Conservation (phyloP, 2,113 vertebrate species). For the Oryzias javanicus region DNA sequence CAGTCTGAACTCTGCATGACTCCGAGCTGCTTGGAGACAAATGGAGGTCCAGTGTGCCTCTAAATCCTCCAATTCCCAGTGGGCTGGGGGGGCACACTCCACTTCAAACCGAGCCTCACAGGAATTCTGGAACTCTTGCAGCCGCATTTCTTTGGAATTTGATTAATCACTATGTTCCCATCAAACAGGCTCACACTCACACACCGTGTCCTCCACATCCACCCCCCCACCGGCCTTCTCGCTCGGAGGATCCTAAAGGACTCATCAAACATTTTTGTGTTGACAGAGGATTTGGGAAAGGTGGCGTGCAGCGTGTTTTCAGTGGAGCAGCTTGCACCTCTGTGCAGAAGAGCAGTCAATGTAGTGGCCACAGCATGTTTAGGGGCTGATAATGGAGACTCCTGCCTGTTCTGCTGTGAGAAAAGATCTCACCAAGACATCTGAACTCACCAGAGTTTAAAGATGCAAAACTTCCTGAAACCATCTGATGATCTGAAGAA, state of each 20-base stretch:
- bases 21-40: slow-evolving; percentile 86
- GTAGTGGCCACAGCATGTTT: slow-evolving; percentile 15
- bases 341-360: slow-evolving; percentile 27
- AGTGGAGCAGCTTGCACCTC: slow-evolving; percentile 29
- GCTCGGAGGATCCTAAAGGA: slow-evolving; percentile 78
- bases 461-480: too few relatives aligned
- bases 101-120: slow-evolving; percentile 63
- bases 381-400: slow-evolving; percentile 21
- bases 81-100: slow-evolving; percentile 71
- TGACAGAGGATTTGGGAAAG: slow-evolving; percentile 41
- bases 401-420: neutral
- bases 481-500: neutral
- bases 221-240: slow-evolving; percentile 13
- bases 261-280: slow-evolving; percentile 78
- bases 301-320: slow-evolving; percentile 63
- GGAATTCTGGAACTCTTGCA: slow-evolving; percentile 87
- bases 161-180: slow-evolving; percentile 87
- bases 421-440: slow-evolving; percentile 5
- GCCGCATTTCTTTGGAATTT: slow-evolving; percentile 85
- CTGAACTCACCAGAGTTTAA: neutral
- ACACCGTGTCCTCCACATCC: slow-evolving; percentile 7
- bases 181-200: slow-evolving; percentile 11
- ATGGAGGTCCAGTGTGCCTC: slow-evolving; percentile 87
- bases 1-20: slow-evolving; percentile 97
- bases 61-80: slow-evolving; percentile 87